Evolutionary conservation across 1,140 invertebrate species (phyloP), one percentile per base, ranked within the genome.

Genomic region (Cyphomyrmex costatus): DNA sequence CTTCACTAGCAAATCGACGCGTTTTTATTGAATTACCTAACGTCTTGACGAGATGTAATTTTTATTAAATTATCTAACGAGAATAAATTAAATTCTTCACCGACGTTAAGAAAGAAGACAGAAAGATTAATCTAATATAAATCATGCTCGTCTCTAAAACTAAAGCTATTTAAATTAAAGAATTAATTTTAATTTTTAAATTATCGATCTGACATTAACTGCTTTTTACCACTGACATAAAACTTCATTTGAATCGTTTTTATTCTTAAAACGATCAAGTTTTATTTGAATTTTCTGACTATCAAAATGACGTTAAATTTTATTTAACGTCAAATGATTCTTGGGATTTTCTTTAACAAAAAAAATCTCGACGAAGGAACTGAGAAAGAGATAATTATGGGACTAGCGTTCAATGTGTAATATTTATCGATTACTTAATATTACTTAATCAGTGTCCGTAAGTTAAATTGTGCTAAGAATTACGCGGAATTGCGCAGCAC

Each of bases 391-490:
- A 85, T 65, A 63, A 84, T 8, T n/a, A n/a, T n/a, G 4, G 4
- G 14, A 74, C 14, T 83, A 83, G 53, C 79, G 24, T 83, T 83
- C 27, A 42, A 19, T 49, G 79, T 49, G 79, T 83, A 83, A 83
- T 83, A 83, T 74, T 83, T 83, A 83, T 83, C 42, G 42, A 83
- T 73, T n/a, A 82, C n/a, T 68, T 68, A 68, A 68, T 61, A 74
- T 14, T 86, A 58, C 49, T 86, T 68, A 68, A 68, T 86, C 84
- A 65, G 12, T 86, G 74, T 83, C 79, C 53, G 27, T 24, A 82
- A 71, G 19, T 71, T 83, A 49, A 61, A 83, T 36, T 60, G n/a
- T 61, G 12, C 51, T 83, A 82, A 82, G 66, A 16, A 80, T 68
- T 80, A 70, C 49, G 21, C 33, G 49, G 0, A 4, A 74, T 70